Base-by-base conservation (phyloP, 2,797 vertebrate genomes). In the Gymnocypris eckloni region DNA sequence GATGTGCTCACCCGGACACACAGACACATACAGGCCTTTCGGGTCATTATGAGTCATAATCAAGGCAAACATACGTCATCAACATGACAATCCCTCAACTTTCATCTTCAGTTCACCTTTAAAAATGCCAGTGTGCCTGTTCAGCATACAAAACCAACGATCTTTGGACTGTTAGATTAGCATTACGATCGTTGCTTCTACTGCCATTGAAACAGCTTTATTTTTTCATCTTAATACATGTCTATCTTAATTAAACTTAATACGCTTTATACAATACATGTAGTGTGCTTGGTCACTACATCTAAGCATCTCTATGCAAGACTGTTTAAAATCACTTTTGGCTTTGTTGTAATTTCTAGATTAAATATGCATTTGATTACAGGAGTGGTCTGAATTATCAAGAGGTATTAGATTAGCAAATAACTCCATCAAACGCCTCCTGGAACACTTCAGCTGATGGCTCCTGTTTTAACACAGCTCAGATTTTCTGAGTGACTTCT, bases 1-100 rank as follows among this genome's bases (percentile, higher is more conserved):
- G 67, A 79, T 73, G 77, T 56, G 67, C 73, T 73, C 39, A 70
- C 50, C 83, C 54, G 54, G 37, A 73, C 66, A 79, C 18, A 52
- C 69, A 56, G 69, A 84, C 50, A 81, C 66, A 86, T 54, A 83
- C 79, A 33, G 11, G 28, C 82, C 85, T 86, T 85, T 43, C 70
- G 71, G 80, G 64, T 87, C 70, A 75, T 41, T 72, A 43, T 87
- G 89, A 86, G 75, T 88, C 83, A 88, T 45, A 25, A 48, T 71
- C 71, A 45, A 72, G 37, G 52, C 67, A 48, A 73, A 82, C 15
- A 76, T 18, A 33, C 15, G 39, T 39, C 48, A 25, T 56, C 86
- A 43, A 81, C 61, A 84, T 76, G 52, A 83, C 82, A 75, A 81
- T 85, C 82, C 77, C 37, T 48, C 18, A 73, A 45, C 52, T 33